Percentiles rank a stretch among this genome's conserved stretches.
Evolutionary conservation across 2,113 vertebrate species (phyloP).

Genomic region (human): GRCh38 chr1:22929001-22929500

Average conservation of each 20-base stretch:
- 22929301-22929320: background rate
- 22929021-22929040: background rate
- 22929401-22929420: too few relatives aligned
- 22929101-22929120: background rate
- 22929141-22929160: too few relatives aligned
- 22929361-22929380: too few relatives aligned
- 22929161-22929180: too few relatives aligned
- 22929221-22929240: background rate
- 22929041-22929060: background rate
- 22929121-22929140: background rate
- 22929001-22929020: background rate
- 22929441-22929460: too few relatives aligned
- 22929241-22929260: background rate
- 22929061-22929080: background rate
- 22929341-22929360: too few relatives aligned
- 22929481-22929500: too few relatives aligned
- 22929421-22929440: too few relatives aligned
- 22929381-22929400: too few relatives aligned
- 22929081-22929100: background rate
- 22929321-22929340: too few relatives aligned
- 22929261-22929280: background rate
- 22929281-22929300: background rate
- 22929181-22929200: background rate
- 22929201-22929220: background rate
- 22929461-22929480: fast-evolving